Base-by-base conservation (phyloP, 1,140 invertebrate genomes). In the Eulimnadia texana region DNA sequence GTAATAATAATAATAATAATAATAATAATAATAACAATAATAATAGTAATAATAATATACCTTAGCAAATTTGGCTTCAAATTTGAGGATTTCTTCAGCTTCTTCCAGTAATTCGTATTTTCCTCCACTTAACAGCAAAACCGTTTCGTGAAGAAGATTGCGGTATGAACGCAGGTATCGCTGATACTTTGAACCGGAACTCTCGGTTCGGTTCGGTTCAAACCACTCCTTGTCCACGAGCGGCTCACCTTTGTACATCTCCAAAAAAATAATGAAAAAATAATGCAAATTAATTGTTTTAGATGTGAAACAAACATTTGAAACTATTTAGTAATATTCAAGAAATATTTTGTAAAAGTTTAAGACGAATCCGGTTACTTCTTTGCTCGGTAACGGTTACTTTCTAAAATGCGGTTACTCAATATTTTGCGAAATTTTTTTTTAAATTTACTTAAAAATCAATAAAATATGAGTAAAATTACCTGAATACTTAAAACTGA, bases 51-150 rank as follows among this genome's bases (percentile, higher is more conserved):
- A n/a, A 50, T 10, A 23, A 61, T 72, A 72, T 67, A 81, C 80
- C 68, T 80, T 77, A 3, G 80, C 79, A 63, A 81, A 71, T 58
- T 74, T 69, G 1, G 73, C 77, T 68, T 82, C 80, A 66, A 81
- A 81, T 19, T 75, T 67, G 13, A 81, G 64, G 60, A 82, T 72
- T 10, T 76, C 75, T 16, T 76, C 72, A 3, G 76, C 74, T 61
- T 79, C 77, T 16, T 64, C 65, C 24, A 72, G 69, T 24, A 73
- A 75, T 2, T 68, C 65, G n/a, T 68, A 65, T 29, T 68, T 65
- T 3, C 71, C 70, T 3, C 72, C 74, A 24, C 72, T 71, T n/a
- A 81, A 67, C 2, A 77, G 70, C 2, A 72, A 58, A n/a, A 72
- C 67, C 2, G 71, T 70, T 55, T 74, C 74, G 1, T 67, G 61